phyloP scores from a whole-genome alignment of 2,797 vertebrate species.

The Sebastes dallii region DNA sequence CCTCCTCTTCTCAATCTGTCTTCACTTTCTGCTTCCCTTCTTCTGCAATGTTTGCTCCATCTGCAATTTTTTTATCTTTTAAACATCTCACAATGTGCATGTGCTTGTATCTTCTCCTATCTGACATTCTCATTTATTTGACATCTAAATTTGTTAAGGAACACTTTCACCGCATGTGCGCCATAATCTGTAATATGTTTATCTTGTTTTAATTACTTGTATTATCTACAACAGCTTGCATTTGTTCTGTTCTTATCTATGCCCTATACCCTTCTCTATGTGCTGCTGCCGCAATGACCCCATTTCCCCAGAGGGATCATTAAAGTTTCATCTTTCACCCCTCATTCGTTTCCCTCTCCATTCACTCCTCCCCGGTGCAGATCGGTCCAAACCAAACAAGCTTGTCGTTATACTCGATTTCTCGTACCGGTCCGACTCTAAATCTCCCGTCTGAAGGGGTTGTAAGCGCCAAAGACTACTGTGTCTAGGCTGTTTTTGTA shows the following conservation, averaged over 20 bases:
- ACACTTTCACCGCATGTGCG: neutral
- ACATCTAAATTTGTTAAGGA: neutral
- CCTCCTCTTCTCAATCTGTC: slow-evolving; percentile 56
- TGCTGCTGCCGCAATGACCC: slow-evolving; percentile 55
- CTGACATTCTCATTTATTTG: neutral
- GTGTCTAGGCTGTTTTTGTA: slow-evolving; percentile 9
- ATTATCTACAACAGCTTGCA: slow-evolving; percentile 41
- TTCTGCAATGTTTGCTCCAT: slow-evolving; percentile 32
- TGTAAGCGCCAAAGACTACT: slow-evolving; percentile 41
- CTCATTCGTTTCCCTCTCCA: slow-evolving; percentile 67
- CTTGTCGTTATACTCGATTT: slow-evolving; percentile 53
- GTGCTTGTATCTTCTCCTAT: neutral
- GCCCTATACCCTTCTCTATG: slow-evolving; percentile 20
- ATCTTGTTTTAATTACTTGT: slow-evolving; percentile 52
- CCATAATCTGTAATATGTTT: slow-evolving; percentile 33
- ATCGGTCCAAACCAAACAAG: slow-evolving; percentile 74
- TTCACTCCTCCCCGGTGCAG: slow-evolving; percentile 61
- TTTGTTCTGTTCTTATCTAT: slow-evolving; percentile 57
- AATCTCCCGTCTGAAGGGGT: slow-evolving; percentile 42
- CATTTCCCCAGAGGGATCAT: slow-evolving; percentile 77
- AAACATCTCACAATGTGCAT: slow-evolving; percentile 20
- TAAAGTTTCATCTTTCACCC: slow-evolving; percentile 80
- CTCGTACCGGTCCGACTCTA: slow-evolving; percentile 44
- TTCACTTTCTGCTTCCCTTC: slow-evolving; percentile 32
- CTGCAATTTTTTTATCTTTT: slow-evolving; percentile 48